Conservation (phyloP, 2,797 vertebrate genomes). For the Sardinella longiceps region DNA sequence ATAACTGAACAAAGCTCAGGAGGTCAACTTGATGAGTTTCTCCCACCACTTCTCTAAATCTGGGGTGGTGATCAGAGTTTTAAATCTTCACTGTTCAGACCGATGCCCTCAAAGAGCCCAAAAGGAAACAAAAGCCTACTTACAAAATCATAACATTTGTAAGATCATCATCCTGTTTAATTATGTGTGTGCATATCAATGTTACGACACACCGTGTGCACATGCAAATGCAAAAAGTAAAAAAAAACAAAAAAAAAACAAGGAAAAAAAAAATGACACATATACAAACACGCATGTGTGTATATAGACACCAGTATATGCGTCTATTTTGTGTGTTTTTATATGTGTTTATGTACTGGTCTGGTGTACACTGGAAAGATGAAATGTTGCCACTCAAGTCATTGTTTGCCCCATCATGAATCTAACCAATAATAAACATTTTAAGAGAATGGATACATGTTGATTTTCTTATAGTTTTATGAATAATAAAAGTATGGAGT, state of each 20-base stretch:
- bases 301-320: conserved; percentile 58
- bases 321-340: conserved; percentile 66
- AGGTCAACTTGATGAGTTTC: neutral
- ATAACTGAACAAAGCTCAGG: neutral
- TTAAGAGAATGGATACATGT: conserved; percentile 75
- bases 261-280: conserved; percentile 49
- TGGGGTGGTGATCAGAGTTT: neutral
- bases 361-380: conserved; percentile 83
- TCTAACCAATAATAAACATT: conserved; percentile 80
- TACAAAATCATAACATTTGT: neutral
- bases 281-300: conserved; percentile 61
- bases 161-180: conserved; percentile 14
- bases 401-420: conserved; percentile 71
- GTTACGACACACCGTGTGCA: conserved; percentile 27
- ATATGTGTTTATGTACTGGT: conserved; percentile 73
- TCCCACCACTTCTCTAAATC: neutral
- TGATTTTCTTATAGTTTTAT: neutral
- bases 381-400: conserved; percentile 61
- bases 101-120: neutral
- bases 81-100: conserved; percentile 20
- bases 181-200: conserved; percentile 31
- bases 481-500: neutral
- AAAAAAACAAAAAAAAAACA: neutral
- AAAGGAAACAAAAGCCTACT: neutral
- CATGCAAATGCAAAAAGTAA: conserved; percentile 11